Evolutionary conservation across 92 coral and sea anemone species (phyloP).

Genomic region (Blastomussa wellsi): DNA sequence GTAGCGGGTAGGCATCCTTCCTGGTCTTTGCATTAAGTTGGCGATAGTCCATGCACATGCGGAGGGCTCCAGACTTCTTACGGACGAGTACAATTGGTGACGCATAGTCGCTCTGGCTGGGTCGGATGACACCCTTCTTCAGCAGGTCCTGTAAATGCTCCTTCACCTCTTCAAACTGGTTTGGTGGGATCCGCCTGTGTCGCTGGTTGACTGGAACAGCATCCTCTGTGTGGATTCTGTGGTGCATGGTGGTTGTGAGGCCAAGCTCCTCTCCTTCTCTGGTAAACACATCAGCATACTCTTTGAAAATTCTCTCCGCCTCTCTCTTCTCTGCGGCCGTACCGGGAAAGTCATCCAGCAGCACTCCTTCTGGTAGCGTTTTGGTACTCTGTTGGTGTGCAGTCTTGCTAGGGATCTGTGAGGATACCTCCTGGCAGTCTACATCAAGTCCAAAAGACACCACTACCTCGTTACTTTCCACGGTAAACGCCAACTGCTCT

Average conservation of each 20-base stretch:
- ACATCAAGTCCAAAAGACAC: conserved; percentile 55
- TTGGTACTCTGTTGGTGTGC: conserved; percentile 24
- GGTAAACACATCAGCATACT: conserved; percentile 54
- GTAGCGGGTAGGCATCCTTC: no score
- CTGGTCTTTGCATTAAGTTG: no score
- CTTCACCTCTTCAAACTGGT: conserved; percentile 55
- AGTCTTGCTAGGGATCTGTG: conserved; percentile 28
- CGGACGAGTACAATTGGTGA: conserved; percentile 60
- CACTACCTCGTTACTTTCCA: conserved; percentile 47
- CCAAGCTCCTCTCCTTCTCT: conserved; percentile 37
- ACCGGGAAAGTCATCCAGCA: conserved; percentile 56
- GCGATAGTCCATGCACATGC: no score
- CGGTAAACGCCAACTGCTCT: no score
- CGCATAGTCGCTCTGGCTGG: conserved; percentile 58
- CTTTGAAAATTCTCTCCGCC: conserved; percentile 39
- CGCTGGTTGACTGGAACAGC: conserved; percentile 53
- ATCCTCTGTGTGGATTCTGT: conserved; percentile 46
- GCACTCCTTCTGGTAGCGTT: conserved; percentile 30
- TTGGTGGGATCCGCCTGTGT: no score
- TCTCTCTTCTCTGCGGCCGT: conserved; percentile 44
- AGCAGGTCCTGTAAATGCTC: conserved; percentile 54
- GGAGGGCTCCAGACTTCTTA: no score
- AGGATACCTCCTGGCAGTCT: conserved; percentile 47
- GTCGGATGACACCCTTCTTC: conserved; percentile 42
- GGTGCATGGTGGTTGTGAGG: conserved; percentile 41